Evolutionary conservation across 2,888 invertebrate species (phyloP).

Genomic region (Cerceris rybyensis): DNA sequence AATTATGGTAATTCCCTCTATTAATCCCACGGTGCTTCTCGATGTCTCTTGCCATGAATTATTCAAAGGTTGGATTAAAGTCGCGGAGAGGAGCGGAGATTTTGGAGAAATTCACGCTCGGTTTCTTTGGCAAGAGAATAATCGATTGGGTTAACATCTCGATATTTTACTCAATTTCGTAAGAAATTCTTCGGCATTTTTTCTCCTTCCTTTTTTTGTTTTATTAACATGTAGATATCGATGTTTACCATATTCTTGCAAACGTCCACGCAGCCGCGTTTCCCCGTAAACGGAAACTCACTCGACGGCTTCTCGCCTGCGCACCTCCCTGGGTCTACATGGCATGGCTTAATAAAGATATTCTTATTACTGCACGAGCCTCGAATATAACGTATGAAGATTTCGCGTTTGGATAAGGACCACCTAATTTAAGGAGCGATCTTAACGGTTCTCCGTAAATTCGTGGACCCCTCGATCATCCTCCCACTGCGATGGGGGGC

Average conservation of each 20-base stretch:
- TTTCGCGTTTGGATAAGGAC: slow-evolving; percentile 66
- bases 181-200: too few relatives aligned
- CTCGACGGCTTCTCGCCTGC: slow-evolving; percentile 45
- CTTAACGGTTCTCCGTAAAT: slow-evolving; percentile 63
- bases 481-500: slow-evolving; percentile 10
- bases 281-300: slow-evolving; percentile 51
- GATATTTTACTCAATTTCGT: too few relatives aligned
- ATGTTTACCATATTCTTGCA: slow-evolving; percentile 7
- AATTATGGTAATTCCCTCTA: slow-evolving; percentile 37
- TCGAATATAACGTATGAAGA: slow-evolving; percentile 54
- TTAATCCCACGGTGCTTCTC: background rate
- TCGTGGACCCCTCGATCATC: slow-evolving; percentile 45
- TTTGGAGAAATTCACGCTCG: too few relatives aligned
- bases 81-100: background rate
- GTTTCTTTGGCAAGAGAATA: too few relatives aligned
- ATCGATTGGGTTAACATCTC: too few relatives aligned
- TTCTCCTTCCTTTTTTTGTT: too few relatives aligned
- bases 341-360: slow-evolving; percentile 69
- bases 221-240: too few relatives aligned
- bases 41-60: slow-evolving; percentile 15
- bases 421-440: slow-evolving; percentile 68
- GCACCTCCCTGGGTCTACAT: slow-evolving; percentile 1
- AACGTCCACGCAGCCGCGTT: slow-evolving; percentile 8
- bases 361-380: slow-evolving; percentile 53
- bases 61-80: slow-evolving; percentile 1